These are phyloP conservation scores for Eulithis prunata DNA, from an alignment of 2,888 invertebrate genomes.

Conservation along the genomic window DNA sequence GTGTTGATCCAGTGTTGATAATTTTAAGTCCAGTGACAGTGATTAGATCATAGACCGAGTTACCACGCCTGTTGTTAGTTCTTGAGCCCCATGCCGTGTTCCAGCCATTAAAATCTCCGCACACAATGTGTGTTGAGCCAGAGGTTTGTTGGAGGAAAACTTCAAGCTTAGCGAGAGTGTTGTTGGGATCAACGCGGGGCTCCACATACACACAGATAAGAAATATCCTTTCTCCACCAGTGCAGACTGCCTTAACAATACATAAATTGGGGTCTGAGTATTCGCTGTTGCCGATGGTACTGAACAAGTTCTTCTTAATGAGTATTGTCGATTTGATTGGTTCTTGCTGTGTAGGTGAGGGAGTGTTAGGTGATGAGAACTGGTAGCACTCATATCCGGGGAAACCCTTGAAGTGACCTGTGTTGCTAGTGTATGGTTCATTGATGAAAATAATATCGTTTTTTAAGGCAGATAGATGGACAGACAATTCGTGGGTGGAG, in stretches of 20 bases:
- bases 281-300: background rate
- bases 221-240: background rate
- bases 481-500: too few relatives aligned
- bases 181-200: constrained; percentile 16
- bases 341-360: too few relatives aligned
- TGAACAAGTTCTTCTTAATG: too few relatives aligned
- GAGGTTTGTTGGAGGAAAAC: constrained; percentile 9
- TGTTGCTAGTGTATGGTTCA: too few relatives aligned
- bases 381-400: too few relatives aligned
- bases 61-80: constrained; percentile 29
- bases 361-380: too few relatives aligned
- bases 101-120: constrained; percentile 46
- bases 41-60: background rate
- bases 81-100: constrained; percentile 39
- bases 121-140: constrained; percentile 21
- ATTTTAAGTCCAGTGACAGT: constrained; percentile 9
- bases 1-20: constrained; percentile 29
- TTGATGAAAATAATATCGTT: too few relatives aligned
- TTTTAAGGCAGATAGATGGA: too few relatives aligned
- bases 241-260: background rate
- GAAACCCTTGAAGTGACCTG: too few relatives aligned
- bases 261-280: background rate
- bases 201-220: background rate
- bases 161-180: constrained; percentile 22
- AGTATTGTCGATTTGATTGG: too few relatives aligned